Evolutionary conservation across 2,888 invertebrate species (phyloP), one percentile per base, ranked within the genome.

Genomic region (Harmothoe impar): DNA sequence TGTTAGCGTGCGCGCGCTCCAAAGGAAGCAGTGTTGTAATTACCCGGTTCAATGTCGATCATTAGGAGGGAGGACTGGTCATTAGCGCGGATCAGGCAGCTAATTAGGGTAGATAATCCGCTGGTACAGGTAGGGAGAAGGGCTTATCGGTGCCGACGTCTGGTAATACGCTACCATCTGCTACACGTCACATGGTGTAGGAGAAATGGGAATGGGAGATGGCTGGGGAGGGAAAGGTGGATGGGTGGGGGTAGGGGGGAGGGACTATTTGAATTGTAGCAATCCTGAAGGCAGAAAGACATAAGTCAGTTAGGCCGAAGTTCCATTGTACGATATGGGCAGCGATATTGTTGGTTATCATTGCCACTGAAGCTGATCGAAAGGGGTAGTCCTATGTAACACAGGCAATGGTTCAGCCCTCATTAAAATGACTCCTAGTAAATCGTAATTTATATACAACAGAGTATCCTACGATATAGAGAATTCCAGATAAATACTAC

Each of bases 11-110:
- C 15, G 72, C 72, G 29, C 72, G 15, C 29, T 72, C n/a, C 31
- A 25, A 29, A 15, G n/a, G 15, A 62, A n/a, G 62, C 72, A 29
- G 31, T 25, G 31, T n/a, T 72, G 72, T 72, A 72, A 72, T 72
- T 72, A 72, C 25, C n/a, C 0, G 72, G 72, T 29, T 72, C 72
- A 72, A 29, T 72, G 72, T 72, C 72, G 72, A 72, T 72, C 72
- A 72, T 72, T 72, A 72, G 72, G 29, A 0, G 72, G 62, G 72
- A 72, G 25, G 72, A 29, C 25, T n/a, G 31, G 72, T 29, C 12
- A 72, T 72, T 72, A 72, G 72, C 62, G 23, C 62, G 62, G 62
- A 62, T 72, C 15, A 72, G 25, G 72, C 29, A n/a, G 72, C 0
- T 72, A 29, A 72, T 72, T 72, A 29, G 25, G 25, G 72, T n/a